Evolutionary conservation across 2,888 invertebrate genomes (phyloP).

Genomic region (Hyalella azteca): DNA sequence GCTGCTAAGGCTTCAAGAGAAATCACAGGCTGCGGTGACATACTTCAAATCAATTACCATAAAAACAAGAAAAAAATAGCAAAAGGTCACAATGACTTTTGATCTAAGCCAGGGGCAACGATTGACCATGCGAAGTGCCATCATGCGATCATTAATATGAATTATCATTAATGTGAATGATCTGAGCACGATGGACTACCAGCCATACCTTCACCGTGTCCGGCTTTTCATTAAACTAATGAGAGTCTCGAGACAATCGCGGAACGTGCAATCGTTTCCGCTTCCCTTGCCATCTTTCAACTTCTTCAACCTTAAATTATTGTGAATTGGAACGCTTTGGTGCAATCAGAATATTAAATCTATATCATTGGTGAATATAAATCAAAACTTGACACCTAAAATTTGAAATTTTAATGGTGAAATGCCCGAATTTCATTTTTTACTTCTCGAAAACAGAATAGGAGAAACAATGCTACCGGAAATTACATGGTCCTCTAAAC

Average conservation of each 20-base stretch:
- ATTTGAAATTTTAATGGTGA: too few species aligned
- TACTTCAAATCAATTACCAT: neutral
- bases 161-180: neutral
- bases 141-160: neutral
- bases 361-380: too few species aligned
- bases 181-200: slow-evolving; percentile 1
- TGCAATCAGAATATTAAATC: too few species aligned
- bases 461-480: too few species aligned
- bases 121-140: neutral
- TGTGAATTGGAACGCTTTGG: too few species aligned
- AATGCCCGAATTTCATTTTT: too few species aligned
- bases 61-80: neutral
- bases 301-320: too few species aligned
- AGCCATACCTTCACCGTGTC: neutral
- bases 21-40: neutral
- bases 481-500: too few species aligned
- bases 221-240: slow-evolving; percentile 9
- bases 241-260: neutral
- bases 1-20: too few species aligned
- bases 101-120: neutral
- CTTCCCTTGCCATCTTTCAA: too few species aligned
- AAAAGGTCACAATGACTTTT: neutral
- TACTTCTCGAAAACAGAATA: too few species aligned
- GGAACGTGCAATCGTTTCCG: neutral
- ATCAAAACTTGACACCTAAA: too few species aligned